Evolutionary conservation across 2,113 vertebrate genomes (phyloP).

Genomic region (Brevimyrus niger): DNA sequence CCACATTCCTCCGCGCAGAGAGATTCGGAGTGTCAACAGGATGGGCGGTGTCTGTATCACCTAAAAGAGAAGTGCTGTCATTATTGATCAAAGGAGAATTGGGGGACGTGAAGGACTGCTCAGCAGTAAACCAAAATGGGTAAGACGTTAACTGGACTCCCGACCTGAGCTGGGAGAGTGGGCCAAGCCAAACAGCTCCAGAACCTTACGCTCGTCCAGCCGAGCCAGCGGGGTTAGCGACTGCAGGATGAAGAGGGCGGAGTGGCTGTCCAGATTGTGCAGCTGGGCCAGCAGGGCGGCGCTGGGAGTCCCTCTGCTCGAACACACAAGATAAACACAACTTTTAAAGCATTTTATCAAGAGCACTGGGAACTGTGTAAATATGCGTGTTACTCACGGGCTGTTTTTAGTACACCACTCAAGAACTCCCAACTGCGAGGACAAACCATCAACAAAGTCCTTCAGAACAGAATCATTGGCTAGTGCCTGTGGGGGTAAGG

Average conservation of each 20-base stretch:
- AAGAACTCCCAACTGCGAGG: slow-evolving; percentile 76
- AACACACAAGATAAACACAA: slow-evolving; percentile 15
- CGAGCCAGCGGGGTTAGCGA: slow-evolving; percentile 77
- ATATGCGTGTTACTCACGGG: slow-evolving; percentile 53
- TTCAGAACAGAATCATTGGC: slow-evolving; percentile 72
- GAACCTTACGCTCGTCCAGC: slow-evolving; percentile 74
- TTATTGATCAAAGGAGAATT: neutral
- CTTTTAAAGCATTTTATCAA: neutral
- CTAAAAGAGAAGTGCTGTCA: slow-evolving; percentile 28
- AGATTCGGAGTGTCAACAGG: slow-evolving; percentile 30
- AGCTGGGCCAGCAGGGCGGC: slow-evolving; percentile 75
- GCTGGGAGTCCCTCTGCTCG: slow-evolving; percentile 56
- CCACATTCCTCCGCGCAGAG: slow-evolving; percentile 62
- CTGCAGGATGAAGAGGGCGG: slow-evolving; percentile 81
- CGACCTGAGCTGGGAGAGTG: slow-evolving; percentile 33
- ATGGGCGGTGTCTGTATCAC: slow-evolving; percentile 23
- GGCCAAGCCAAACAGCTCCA: slow-evolving; percentile 71
- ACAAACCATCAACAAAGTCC: slow-evolving; percentile 76
- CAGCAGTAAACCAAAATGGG: neutral
- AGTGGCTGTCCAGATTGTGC: slow-evolving; percentile 80
- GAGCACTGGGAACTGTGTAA: neutral
- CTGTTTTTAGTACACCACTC: slow-evolving; percentile 84
- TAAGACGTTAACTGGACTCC: neutral
- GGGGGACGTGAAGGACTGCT: neutral
- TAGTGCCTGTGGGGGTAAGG: slow-evolving; percentile 47